Evolutionary conservation across 2,797 vertebrate species (phyloP).

Genomic region (Scleropages formosus): DNA sequence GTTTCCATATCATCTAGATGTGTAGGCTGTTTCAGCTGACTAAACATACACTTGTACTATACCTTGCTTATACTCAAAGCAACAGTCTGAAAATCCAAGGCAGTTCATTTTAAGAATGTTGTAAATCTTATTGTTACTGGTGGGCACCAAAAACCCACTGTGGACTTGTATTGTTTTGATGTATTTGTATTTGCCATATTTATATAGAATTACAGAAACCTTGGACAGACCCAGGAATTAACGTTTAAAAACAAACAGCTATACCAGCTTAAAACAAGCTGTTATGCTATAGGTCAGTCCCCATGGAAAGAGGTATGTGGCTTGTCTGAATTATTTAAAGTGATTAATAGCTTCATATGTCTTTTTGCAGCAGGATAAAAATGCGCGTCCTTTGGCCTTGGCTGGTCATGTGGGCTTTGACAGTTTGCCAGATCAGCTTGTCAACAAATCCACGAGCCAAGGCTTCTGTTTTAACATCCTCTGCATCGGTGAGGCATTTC

Average conservation of each 20-base stretch:
- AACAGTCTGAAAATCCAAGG: no score
- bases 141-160: no score
- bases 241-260: no score
- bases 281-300: not conserved
- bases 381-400: constrained; percentile 71
- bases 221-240: no score
- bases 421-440: constrained; percentile 90
- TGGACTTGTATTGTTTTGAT: not conserved
- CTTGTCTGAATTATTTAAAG: not conserved
- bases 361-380: constrained; percentile 63
- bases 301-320: not conserved
- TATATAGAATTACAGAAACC: no score
- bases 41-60: no score
- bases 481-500: constrained; percentile 78
- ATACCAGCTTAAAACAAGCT: no score
- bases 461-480: constrained; percentile 95
- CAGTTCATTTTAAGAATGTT: no score
- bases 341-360: not conserved
- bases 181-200: not conserved
- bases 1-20: no score
- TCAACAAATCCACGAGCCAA: constrained; percentile 85
- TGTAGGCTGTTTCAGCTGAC: no score
- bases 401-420: constrained; percentile 90
- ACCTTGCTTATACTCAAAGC: no score
- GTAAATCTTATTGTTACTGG: no score